These are phyloP conservation scores for Acanthoscelides obtectus DNA, from an alignment of 2,888 invertebrate genomes.

Conservation along the genomic window DNA sequence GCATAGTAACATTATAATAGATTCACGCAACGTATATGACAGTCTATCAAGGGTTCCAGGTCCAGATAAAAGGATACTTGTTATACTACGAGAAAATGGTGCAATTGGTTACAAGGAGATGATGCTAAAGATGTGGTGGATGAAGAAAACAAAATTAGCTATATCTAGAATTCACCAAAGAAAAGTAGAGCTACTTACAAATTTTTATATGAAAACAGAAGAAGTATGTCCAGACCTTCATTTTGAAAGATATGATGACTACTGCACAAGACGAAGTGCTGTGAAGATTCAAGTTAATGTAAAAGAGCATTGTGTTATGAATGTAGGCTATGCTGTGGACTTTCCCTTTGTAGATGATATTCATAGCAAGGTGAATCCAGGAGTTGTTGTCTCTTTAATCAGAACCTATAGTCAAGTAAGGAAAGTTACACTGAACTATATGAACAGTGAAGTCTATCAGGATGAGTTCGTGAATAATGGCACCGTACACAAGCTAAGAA, in stretches of 20 bases:
- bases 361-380: slow-evolving; percentile 6
- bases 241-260: neutral
- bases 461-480: slow-evolving; percentile 17
- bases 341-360: slow-evolving; percentile 10
- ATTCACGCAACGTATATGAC: neutral
- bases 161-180: neutral
- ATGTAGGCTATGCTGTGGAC: slow-evolving; percentile 4
- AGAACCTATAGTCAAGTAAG: neutral
- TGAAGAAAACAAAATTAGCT: neutral
- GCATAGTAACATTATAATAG: neutral
- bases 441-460: slow-evolving; percentile 9
- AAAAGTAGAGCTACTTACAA: neutral
- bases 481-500: slow-evolving; percentile 8
- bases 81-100: neutral
- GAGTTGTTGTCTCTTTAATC: slow-evolving; percentile 16
- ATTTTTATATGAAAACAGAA: neutral
- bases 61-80: neutral
- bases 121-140: neutral
- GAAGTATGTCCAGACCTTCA: neutral
- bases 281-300: neutral
- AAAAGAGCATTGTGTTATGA: slow-evolving; percentile 4
- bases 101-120: neutral
- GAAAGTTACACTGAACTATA: slow-evolving; percentile 4
- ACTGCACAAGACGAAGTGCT: neutral
- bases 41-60: neutral